A percentile compares a stretch with the other conserved stretches of the same genome.
Evolutionary conservation across 2,113 vertebrate genomes (phyloP).

Genomic region (Oxyura jamaicensis): DNA sequence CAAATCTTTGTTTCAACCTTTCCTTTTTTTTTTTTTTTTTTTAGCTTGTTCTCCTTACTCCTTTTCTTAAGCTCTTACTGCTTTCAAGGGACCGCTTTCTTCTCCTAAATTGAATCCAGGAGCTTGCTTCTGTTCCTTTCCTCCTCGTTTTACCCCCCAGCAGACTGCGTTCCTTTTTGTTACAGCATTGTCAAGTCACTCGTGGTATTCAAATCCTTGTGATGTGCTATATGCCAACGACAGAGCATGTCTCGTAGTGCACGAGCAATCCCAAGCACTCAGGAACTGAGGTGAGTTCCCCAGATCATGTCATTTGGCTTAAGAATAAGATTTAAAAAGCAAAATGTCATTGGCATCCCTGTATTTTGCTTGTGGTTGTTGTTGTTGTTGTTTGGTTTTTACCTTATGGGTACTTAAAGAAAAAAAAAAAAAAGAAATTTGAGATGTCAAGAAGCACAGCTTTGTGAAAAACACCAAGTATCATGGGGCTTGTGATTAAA

Average conservation of each 20-base stretch:
- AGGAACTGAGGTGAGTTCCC: not conserved
- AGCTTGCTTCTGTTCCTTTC: not conserved
- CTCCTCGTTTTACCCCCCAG: not conserved
- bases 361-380: not conserved
- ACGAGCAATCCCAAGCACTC: not conserved
- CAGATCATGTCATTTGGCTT: not conserved
- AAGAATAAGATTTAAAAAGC: not conserved
- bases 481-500: constrained; percentile 47
- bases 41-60: not conserved
- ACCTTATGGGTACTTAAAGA: not conserved
- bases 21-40: not conserved
- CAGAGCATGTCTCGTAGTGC: not conserved
- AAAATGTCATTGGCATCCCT: not conserved
- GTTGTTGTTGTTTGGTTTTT: not conserved
- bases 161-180: not conserved
- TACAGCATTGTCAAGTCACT: not conserved
- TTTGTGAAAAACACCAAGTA: not conserved
- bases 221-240: accelerated
- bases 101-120: constrained; percentile 13
- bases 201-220: not conserved
- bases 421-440: not conserved
- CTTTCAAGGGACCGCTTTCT: constrained; percentile 4
- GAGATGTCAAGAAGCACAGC: not conserved
- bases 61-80: not conserved
- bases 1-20: not conserved